Evolutionary conservation across 2,797 vertebrate genomes (phyloP).

Genomic region (Muscicapa striata): DNA sequence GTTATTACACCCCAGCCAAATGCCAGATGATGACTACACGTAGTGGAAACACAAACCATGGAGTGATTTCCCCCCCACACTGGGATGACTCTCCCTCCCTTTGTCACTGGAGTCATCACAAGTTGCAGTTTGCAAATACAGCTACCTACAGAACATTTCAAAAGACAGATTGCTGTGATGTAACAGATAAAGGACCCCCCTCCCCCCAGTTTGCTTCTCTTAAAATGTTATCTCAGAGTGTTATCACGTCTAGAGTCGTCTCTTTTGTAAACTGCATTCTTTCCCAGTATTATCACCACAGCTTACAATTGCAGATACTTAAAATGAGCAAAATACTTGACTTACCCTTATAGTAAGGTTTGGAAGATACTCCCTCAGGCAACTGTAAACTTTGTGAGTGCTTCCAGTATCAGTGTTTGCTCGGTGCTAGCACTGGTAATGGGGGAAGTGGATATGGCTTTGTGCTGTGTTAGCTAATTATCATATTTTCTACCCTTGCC

Average conservation of each 20-base stretch:
- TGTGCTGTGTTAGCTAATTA: not conserved
- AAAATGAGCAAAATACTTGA: constrained; percentile 47
- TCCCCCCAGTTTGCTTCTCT: not conserved
- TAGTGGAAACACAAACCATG: constrained; percentile 7
- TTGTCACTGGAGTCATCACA: not conserved
- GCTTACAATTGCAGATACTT: constrained; percentile 45
- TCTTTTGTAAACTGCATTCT: constrained; percentile 44
- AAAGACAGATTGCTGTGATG: constrained; percentile 33
- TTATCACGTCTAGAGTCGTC: not conserved
- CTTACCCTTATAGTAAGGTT: constrained; percentile 23
- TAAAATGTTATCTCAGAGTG: constrained; percentile 35
- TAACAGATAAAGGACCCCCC: not conserved
- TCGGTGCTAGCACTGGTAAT: not conserved
- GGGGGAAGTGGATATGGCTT: not conserved
- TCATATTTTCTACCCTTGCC: not conserved
- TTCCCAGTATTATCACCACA: constrained; percentile 29
- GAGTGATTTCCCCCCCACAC: not conserved
- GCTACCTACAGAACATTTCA: constrained; percentile 20
- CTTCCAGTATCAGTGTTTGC: not conserved
- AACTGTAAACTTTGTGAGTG: not conserved
- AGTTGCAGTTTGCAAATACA: constrained; percentile 30
- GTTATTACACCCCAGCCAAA: constrained; percentile 64
- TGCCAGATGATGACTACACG: constrained; percentile 57
- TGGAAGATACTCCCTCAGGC: constrained; percentile 7
- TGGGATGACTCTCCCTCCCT: not conserved